These are phyloP conservation scores for Spilosoma lubricipeda DNA, from an alignment of 2,888 invertebrate species.

Conservation along the genomic window DNA sequence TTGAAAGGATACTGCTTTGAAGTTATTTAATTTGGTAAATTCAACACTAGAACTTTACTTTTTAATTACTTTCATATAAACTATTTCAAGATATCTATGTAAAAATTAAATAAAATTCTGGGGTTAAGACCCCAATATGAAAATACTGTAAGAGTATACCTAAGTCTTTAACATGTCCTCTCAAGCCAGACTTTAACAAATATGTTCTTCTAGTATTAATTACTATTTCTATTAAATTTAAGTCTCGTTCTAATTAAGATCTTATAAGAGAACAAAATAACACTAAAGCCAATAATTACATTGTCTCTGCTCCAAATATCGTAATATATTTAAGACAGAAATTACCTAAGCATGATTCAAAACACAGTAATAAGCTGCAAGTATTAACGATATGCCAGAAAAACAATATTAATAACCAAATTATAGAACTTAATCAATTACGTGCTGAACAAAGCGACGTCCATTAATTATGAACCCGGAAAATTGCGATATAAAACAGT, in stretches of 20 bases:
- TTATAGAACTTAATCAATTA: conserved; percentile 56
- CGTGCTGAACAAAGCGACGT: conserved; percentile 43
- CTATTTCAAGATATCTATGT: no score
- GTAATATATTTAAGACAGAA: neutral
- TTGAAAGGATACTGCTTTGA: neutral
- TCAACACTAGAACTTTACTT: neutral
- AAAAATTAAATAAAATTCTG: no score
- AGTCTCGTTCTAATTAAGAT: neutral
- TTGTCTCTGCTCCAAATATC: neutral
- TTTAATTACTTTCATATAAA: no score
- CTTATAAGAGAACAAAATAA: neutral
- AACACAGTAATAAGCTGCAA: conserved; percentile 1
- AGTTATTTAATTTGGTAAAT: neutral
- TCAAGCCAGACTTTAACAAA: neutral
- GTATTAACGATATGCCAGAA: conserved; percentile 25
- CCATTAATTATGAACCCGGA: conserved; percentile 51
- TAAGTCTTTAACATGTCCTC: neutral
- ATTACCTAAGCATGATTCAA: neutral
- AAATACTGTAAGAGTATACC: no score
- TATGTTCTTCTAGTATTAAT: neutral
- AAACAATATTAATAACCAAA: conserved; percentile 47
- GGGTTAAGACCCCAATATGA: no score
- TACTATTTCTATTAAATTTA: neutral
- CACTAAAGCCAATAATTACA: neutral
- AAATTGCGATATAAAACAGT: conserved; percentile 62